A percentile compares a stretch with the other conserved stretches of the same genome.
phyloP scores from a whole-genome alignment of 1,140 invertebrate species.

The Papilio helenus region DNA sequence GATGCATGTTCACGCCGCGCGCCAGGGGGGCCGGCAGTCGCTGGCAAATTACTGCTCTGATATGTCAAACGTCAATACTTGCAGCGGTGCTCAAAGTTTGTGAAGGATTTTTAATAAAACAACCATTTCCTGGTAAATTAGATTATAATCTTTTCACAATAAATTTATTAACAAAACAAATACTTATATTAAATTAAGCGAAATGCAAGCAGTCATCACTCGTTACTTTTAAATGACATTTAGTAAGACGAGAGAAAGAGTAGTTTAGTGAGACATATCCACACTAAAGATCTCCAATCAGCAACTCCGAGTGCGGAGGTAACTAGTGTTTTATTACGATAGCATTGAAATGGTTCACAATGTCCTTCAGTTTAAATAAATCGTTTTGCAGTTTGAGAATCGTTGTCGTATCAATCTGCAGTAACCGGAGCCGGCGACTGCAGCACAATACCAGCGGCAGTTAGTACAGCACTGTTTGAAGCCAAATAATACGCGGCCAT shows the following conservation, averaged over 20 bases:
- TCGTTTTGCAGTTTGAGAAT: slow-evolving; percentile 47
- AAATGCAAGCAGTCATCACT: too few relatives aligned
- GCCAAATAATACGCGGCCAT: slow-evolving; percentile 49
- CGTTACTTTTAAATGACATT: too few relatives aligned
- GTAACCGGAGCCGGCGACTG: slow-evolving; percentile 61
- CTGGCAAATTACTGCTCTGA: slow-evolving; percentile 22
- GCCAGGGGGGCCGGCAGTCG: slow-evolving; percentile 6
- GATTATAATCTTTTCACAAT: too few relatives aligned
- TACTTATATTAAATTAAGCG: too few relatives aligned
- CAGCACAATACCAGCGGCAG: slow-evolving; percentile 54
- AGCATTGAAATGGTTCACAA: too few relatives aligned
- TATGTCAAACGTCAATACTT: slow-evolving; percentile 26
- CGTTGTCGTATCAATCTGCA: slow-evolving; percentile 42
- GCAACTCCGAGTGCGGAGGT: too few relatives aligned
- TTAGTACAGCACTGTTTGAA: slow-evolving; percentile 48
- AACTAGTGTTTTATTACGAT: too few relatives aligned
- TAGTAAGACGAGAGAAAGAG: too few relatives aligned
- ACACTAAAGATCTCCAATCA: too few relatives aligned
- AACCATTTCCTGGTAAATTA: too few relatives aligned
- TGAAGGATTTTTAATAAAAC: neutral
- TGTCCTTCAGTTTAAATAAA: neutral
- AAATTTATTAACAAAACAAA: too few relatives aligned
- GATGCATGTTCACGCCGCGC: slow-evolving; percentile 18
- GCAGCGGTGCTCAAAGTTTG: slow-evolving; percentile 22
- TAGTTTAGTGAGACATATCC: too few relatives aligned